phyloP scores from a whole-genome alignment of 1,140 invertebrate genomes.

The Apis dorsata region DNA sequence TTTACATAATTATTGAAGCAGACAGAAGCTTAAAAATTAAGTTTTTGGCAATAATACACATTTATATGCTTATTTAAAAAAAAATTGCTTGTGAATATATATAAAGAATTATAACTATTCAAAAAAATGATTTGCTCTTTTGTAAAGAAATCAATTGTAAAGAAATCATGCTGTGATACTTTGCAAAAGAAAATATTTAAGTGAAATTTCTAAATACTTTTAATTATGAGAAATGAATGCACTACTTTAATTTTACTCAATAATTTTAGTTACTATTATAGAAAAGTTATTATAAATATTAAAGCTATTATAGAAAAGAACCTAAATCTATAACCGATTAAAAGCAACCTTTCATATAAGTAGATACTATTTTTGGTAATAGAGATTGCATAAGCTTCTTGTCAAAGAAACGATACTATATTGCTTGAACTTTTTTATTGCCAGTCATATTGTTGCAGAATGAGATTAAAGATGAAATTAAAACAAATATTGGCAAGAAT shows the following conservation, averaged over 20 bases:
- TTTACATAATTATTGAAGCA: not conserved
- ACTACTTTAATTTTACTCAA: no score
- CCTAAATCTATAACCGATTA: conserved; percentile 5
- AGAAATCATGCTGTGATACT: not conserved
- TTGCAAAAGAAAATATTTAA: not conserved
- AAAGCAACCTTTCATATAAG: conserved; percentile 5
- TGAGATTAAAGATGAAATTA: not conserved
- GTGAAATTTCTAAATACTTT: not conserved
- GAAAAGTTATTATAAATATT: not conserved
- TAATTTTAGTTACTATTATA: not conserved
- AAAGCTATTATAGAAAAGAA: not conserved
- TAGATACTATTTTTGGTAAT: conserved; percentile 9
- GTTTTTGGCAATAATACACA: not conserved
- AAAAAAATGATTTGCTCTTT: not conserved
- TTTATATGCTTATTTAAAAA: not conserved
- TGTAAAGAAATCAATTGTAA: not conserved
- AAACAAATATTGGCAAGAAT: not conserved
- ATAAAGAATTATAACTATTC: no score
- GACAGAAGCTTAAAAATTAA: not conserved
- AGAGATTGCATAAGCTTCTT: conserved; percentile 15
- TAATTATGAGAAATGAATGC: not conserved
- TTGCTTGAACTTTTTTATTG: no score
- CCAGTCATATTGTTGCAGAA: not conserved
- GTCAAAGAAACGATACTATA: not conserved
- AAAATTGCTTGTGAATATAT: not conserved